These are phyloP conservation scores for Phylloscopus collybita DNA, from an alignment of 2,797 vertebrate genomes.

Conservation along the genomic window DNA sequence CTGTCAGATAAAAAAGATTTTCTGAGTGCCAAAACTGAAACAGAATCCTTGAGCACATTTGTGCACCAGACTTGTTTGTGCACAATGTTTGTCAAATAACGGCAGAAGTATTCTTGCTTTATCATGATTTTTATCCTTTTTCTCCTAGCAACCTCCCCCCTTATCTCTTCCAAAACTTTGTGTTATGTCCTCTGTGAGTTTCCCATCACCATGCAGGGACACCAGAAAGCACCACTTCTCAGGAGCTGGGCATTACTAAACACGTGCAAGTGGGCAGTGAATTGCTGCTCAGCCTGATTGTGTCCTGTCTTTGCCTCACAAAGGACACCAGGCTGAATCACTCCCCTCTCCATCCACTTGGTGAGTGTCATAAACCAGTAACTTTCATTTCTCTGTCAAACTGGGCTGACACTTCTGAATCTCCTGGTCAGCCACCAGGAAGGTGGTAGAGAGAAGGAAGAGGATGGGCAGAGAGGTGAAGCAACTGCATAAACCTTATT, in stretches of 20 bases:
- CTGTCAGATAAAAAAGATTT: slow-evolving; percentile 16
- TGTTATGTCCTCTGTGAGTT: not conserved
- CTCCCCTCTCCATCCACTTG: not conserved
- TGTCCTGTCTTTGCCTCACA: not conserved
- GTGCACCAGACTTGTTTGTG: not conserved
- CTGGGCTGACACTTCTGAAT: not conserved
- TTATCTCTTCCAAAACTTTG: not conserved
- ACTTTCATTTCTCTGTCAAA: not conserved
- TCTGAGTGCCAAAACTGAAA: not conserved
- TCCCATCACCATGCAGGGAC: not conserved
- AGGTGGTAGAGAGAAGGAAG: not conserved
- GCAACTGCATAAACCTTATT: not conserved
- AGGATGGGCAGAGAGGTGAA: not conserved
- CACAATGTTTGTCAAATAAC: not conserved
- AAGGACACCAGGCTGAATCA: not conserved
- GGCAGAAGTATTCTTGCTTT: not conserved
- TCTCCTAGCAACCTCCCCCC: not conserved
- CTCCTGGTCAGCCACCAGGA: not conserved
- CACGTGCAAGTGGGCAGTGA: rapidly evolving
- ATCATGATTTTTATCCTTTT: not conserved
- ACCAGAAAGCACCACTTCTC: not conserved
- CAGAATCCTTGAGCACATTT: slow-evolving; percentile 11
- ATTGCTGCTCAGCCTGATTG: not conserved
- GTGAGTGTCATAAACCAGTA: not conserved
- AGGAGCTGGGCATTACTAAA: not conserved